Percentiles rank a stretch among this genome's conserved stretches.
Evolutionary conservation across 2,113 vertebrate genomes (phyloP).

Genomic region (Glaucomys volans): DNA sequence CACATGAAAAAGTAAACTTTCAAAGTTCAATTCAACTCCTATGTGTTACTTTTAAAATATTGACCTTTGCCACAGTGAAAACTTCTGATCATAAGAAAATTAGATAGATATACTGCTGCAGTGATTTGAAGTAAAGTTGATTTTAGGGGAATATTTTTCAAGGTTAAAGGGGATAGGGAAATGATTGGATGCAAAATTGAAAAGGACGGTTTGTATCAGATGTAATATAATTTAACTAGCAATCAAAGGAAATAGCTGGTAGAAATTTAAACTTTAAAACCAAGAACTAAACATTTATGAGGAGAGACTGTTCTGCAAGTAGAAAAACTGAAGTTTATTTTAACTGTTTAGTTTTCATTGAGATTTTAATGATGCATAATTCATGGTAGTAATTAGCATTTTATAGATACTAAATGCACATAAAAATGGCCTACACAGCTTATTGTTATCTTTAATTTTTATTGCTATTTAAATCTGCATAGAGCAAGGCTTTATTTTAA

Average conservation of each 20-base stretch:
- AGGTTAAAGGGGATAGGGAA: neutral
- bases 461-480: neutral
- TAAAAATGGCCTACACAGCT: neutral
- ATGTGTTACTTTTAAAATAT: neutral
- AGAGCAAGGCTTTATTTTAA: neutral
- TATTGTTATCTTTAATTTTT: conserved; percentile 42
- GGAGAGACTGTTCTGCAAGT: neutral
- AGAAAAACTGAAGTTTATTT: conserved; percentile 37
- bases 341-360: conserved; percentile 28
- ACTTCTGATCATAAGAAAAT: neutral
- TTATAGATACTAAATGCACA: conserved; percentile 8
- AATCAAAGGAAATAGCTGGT: conserved; percentile 44
- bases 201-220: conserved; percentile 22
- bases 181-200: conserved; percentile 40
- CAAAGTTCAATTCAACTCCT: neutral
- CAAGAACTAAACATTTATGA: conserved; percentile 48
- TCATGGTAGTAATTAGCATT: neutral
- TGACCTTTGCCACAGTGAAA: conserved; percentile 31
- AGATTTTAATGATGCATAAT: conserved; percentile 46
- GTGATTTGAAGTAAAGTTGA: conserved; percentile 44
- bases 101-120: neutral
- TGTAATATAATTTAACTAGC: conserved; percentile 60
- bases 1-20: neutral
- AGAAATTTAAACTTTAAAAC: conserved; percentile 65
- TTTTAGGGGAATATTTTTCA: conserved; percentile 50